Conservation (phyloP, 2,113 vertebrate genomes). For the Eclectus roratus region DNA sequence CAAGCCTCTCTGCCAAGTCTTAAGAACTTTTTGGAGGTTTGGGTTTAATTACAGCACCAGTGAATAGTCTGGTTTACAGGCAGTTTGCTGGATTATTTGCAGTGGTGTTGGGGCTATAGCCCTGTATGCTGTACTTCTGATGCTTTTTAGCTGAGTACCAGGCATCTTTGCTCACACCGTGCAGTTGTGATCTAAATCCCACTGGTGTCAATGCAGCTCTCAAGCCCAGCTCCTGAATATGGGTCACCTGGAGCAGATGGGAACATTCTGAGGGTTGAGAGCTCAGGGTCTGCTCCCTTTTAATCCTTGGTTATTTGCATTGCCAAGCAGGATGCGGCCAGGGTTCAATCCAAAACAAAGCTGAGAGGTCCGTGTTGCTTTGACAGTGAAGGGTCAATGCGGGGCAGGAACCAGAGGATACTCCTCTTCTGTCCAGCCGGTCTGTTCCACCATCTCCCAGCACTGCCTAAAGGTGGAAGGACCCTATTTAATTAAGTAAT, state of each 20-base stretch:
- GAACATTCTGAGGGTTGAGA: not conserved
- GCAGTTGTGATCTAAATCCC: not conserved
- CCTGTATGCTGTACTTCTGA: not conserved
- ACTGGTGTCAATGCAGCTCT: accelerated
- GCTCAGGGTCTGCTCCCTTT: not conserved
- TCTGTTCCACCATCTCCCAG: not conserved
- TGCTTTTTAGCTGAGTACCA: not conserved
- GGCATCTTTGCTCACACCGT: not conserved
- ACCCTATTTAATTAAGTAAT: slow-evolving; percentile 54
- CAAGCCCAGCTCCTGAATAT: not conserved
- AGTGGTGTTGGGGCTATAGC: not conserved
- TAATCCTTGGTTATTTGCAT: not conserved
- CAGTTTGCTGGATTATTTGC: not conserved
- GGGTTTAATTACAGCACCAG: slow-evolving; percentile 44
- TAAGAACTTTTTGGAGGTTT: slow-evolving; percentile 16
- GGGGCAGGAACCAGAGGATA: not conserved
- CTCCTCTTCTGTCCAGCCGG: not conserved
- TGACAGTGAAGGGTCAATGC: accelerated
- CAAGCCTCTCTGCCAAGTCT: slow-evolving; percentile 48
- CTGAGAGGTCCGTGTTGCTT: not conserved
- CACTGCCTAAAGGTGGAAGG: slow-evolving; percentile 18
- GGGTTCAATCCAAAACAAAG: not conserved
- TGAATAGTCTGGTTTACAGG: slow-evolving; percentile 24
- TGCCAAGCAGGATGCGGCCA: not conserved
- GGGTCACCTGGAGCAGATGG: not conserved